phyloP scores from a whole-genome alignment of 2,888 invertebrate species.

The Geotrupes spiniger region DNA sequence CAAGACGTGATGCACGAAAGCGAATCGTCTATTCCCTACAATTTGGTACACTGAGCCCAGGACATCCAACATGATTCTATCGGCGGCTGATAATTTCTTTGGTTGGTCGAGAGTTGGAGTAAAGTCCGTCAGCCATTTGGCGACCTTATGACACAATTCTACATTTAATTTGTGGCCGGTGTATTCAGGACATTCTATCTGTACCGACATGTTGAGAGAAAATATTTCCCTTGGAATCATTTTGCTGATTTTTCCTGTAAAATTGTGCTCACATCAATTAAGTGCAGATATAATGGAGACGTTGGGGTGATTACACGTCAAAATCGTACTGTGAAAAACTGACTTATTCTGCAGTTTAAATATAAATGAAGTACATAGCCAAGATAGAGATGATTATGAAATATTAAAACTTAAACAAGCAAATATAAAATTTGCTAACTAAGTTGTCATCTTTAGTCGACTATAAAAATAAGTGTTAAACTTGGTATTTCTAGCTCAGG shows the following conservation, averaged over 20 bases:
- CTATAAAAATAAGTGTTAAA: too few species aligned
- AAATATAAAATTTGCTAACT: too few species aligned
- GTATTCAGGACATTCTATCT: slow-evolving; percentile 60
- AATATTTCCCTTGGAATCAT: slow-evolving; percentile 57
- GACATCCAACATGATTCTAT: slow-evolving; percentile 59
- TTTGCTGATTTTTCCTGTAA: slow-evolving; percentile 36
- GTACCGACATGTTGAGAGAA: slow-evolving; percentile 59
- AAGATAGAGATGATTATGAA: too few species aligned
- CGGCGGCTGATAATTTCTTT: slow-evolving; percentile 56
- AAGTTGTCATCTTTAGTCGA: too few species aligned
- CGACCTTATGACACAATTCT: slow-evolving; percentile 52
- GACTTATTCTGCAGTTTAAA: too few species aligned
- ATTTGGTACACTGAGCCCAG: slow-evolving; percentile 51
- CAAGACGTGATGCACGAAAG: slow-evolving; percentile 59
- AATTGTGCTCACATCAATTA: too few species aligned
- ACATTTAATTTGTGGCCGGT: slow-evolving; percentile 56
- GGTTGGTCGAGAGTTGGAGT: slow-evolving; percentile 54
- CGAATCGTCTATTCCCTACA: slow-evolving; percentile 54
- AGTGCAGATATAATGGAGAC: too few species aligned
- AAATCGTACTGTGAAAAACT: too few species aligned
- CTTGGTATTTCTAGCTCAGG: too few species aligned
- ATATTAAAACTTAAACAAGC: too few species aligned
- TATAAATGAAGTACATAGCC: too few species aligned
- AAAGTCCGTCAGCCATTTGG: slow-evolving; percentile 61
- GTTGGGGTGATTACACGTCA: too few species aligned